Conservation (phyloP, 2,113 vertebrate species). For the Coptodon rendalli region DNA sequence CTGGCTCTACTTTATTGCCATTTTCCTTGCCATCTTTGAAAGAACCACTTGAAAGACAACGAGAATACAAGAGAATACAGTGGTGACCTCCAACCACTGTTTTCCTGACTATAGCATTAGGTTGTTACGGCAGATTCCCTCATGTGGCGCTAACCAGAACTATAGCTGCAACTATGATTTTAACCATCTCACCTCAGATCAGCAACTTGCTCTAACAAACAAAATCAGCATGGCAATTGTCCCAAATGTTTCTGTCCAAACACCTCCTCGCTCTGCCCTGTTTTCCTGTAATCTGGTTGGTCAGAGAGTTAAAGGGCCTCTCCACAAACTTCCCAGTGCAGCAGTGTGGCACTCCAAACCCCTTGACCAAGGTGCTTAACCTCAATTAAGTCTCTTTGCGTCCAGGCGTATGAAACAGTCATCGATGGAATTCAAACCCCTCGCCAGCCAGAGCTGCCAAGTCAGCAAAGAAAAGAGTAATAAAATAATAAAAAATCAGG, state of each 20-base stretch:
- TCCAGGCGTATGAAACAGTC: not conserved
- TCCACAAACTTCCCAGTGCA: not conserved
- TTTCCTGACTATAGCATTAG: not conserved
- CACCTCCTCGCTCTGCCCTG: not conserved
- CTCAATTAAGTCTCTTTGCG: slow-evolving; percentile 23
- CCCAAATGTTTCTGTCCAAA: not conserved
- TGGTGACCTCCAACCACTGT: not conserved
- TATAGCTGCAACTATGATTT: not conserved
- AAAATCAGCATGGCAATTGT: not conserved
- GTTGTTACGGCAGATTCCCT: not conserved
- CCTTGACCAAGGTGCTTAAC: slow-evolving; percentile 44
- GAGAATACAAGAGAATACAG: not conserved
- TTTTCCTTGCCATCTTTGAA: not conserved
- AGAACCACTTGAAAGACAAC: not conserved
- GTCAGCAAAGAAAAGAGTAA: not conserved
- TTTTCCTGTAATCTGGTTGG: not conserved
- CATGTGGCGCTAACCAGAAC: not conserved
- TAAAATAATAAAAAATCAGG: slow-evolving; percentile 1
- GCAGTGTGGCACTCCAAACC: not conserved
- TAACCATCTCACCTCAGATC: not conserved
- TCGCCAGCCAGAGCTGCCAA: not conserved
- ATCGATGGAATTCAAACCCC: slow-evolving; percentile 4
- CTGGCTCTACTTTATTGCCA: not conserved
- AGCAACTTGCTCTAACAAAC: not conserved
- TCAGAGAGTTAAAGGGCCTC: not conserved